A percentile compares a stretch with the other conserved stretches of the same genome.
Conservation (phyloP, 2,888 invertebrate genomes). For the Asteroscopus sphinx region DNA sequence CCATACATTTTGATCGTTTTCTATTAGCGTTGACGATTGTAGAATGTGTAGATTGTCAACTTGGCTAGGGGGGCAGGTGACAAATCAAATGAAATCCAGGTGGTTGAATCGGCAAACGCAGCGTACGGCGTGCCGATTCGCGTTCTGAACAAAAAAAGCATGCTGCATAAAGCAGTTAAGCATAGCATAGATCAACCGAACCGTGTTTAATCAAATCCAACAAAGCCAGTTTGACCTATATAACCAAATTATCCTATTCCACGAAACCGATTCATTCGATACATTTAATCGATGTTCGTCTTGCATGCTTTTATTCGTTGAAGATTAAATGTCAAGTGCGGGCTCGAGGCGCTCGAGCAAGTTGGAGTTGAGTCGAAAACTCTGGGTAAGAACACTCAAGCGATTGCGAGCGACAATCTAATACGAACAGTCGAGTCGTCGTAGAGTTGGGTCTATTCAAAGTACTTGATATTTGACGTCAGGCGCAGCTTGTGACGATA, state of each 20-base stretch:
- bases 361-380: conserved; percentile 24
- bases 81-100: no score
- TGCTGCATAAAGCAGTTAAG: no score
- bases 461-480: conserved; percentile 51
- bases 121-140: no score
- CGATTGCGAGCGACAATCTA: conserved; percentile 48
- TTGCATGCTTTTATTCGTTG: conserved; percentile 7
- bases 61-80: no score
- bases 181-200: not conserved
- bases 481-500: conserved; percentile 35
- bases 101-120: no score
- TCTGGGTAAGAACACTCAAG: conserved; percentile 34
- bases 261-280: conserved; percentile 13
- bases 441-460: conserved; percentile 46
- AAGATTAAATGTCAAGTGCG: conserved; percentile 42
- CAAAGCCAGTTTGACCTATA: not conserved
- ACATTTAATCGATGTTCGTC: conserved; percentile 37
- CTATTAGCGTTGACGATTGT: no score
- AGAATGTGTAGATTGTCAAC: no score
- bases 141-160: no score
- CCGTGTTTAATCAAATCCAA: not conserved
- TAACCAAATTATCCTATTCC: not conserved
- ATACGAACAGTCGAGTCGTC: conserved; percentile 44
- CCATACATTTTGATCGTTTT: no score
- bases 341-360: no score